Base-by-base conservation (phyloP, 2,113 vertebrate genomes). In the Lynx canadensis region DNA sequence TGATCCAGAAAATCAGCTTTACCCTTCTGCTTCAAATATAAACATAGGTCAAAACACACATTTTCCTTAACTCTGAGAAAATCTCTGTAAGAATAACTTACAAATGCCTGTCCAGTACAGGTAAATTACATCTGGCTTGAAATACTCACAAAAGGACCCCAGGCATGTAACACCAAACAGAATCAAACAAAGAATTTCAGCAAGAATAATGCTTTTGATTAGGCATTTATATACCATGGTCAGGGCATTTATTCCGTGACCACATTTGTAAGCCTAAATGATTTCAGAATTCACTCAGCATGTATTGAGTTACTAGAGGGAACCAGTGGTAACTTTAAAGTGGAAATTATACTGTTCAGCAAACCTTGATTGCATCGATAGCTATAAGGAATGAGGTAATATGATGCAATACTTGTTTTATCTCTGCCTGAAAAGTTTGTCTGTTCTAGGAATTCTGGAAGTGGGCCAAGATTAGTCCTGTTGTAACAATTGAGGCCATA, bases 1-100 rank as follows among this genome's bases (percentile, higher is more conserved):
- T 90, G 57, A 86, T 71, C 73, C 18, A 15, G 69, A 95, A 95
- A 97, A 95, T 93, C 69, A 95, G n/a, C 82, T 95, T 88, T 88
- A 45, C 69, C 63, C 15, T 94, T 94, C 52, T 93, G 55, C 80
- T 96, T 84, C 90, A 93, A 88, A 91, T 79, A 84, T 79, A 88
- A 12, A 91, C 25, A 45, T 36, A 96, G 60, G 78, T 90, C 68
- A 93, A 84, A n/a, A 86, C 25, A 83, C 2, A 76, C 41, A 87
- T 48, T 91, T 95, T 71, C 48, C 76, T 91, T 82, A 96, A 68
- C 50, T 87, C 63, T 63, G 85, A 48, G 36, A 71, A 84, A 90
- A 89, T 76, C 41, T 78, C 29, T 90, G 36, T 74, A 31, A 78
- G 66, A 66, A 41, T 89, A 81, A 92, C 23, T 92, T 65, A 85